Conservation (phyloP, 1,140 invertebrate genomes). For the Drosophila repletoides region DNA sequence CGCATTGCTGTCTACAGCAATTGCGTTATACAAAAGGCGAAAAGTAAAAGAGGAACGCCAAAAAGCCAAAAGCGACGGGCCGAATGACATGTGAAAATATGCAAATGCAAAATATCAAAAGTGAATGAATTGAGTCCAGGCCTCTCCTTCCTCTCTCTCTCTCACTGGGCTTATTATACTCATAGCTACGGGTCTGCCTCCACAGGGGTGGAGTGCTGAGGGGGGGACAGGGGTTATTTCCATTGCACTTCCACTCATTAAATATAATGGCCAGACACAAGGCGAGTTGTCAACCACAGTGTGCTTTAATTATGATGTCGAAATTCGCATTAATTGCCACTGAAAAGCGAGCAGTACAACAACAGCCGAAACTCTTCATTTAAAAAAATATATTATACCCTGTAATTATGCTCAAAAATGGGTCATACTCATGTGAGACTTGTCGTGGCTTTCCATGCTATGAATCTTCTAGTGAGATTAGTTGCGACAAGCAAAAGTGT, state of each 20-base stretch:
- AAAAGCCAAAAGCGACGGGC: constrained; percentile 59
- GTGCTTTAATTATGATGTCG: constrained; percentile 78
- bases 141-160: background rate
- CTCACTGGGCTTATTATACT: background rate
- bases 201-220: background rate
- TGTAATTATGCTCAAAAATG: constrained; percentile 13
- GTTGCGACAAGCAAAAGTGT: too few species aligned
- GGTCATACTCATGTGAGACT: too few species aligned
- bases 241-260: constrained; percentile 57
- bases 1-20: constrained; percentile 55
- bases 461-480: too few species aligned
- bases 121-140: constrained; percentile 69
- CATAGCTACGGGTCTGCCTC: too few species aligned
- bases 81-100: constrained; percentile 79
- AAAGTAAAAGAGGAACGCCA: constrained; percentile 45
- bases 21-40: constrained; percentile 68
- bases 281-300: constrained; percentile 61
- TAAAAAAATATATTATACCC: background rate
- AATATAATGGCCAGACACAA: constrained; percentile 71
- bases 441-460: too few species aligned
- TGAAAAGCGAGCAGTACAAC: constrained; percentile 51
- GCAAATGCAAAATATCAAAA: constrained; percentile 74
- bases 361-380: background rate
- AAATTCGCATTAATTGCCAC: constrained; percentile 76
- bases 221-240: constrained; percentile 8